Evolutionary conservation across 1,140 invertebrate genomes (phyloP).

Genomic region (Coelopa frigida): DNA sequence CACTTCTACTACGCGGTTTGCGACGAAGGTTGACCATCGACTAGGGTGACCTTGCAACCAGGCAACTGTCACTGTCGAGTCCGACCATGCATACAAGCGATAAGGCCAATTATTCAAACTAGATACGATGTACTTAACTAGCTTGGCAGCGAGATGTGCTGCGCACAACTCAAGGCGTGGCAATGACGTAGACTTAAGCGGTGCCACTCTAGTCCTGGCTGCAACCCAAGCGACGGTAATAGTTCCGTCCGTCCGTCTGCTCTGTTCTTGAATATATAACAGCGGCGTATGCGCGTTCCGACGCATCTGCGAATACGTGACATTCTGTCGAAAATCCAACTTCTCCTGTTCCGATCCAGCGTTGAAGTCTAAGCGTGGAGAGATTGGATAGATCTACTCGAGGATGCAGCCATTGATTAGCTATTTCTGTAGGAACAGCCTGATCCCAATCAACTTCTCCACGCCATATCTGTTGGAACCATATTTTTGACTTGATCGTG

Average conservation of each 20-base stretch:
- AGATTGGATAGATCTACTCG: slow-evolving; percentile 10
- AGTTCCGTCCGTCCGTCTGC: too few species aligned
- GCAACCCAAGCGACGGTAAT: too few species aligned
- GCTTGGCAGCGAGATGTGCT: slow-evolving; percentile 3
- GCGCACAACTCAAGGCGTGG: slow-evolving; percentile 17
- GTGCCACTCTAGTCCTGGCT: slow-evolving; percentile 14
- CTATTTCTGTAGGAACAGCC: slow-evolving; percentile 22
- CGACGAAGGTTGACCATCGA: slow-evolving; percentile 32
- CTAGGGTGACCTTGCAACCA: slow-evolving; percentile 12
- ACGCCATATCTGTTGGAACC: slow-evolving; percentile 45
- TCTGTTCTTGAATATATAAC: too few species aligned
- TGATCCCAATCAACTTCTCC: slow-evolving; percentile 43
- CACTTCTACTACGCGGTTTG: slow-evolving; percentile 33
- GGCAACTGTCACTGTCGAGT: slow-evolving; percentile 28
- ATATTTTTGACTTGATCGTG: slow-evolving; percentile 38
- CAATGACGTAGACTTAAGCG: slow-evolving; percentile 11
- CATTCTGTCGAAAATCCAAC: slow-evolving; percentile 13
- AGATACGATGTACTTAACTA: background rate
- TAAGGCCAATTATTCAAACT: background rate
- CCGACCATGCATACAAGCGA: slow-evolving; percentile 17
- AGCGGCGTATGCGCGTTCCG: too few species aligned
- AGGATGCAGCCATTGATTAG: slow-evolving; percentile 16
- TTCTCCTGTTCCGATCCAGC: slow-evolving; percentile 3
- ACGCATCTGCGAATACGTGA: slow-evolving; percentile 35
- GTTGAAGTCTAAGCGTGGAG: background rate